These are phyloP conservation scores for Lacerta agilis DNA, from an alignment of 2,797 vertebrate species.

Conservation along the genomic window DNA sequence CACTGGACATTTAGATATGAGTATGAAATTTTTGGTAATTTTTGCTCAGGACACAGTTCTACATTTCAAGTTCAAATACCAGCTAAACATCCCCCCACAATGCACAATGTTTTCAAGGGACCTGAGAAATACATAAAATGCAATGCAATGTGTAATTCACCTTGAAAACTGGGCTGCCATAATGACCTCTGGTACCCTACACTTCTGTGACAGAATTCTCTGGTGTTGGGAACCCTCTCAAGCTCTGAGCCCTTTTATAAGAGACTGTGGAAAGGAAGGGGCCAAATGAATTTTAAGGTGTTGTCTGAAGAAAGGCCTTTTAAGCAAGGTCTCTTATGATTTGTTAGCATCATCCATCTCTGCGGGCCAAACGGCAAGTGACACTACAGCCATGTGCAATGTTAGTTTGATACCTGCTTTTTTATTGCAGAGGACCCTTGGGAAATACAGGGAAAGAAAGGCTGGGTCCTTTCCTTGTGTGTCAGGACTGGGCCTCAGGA, in stretches of 20 bases:
- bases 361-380: background rate
- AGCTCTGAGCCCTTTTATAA: no score
- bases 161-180: background rate
- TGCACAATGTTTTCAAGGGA: background rate
- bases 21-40: background rate
- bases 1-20: background rate
- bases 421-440: background rate
- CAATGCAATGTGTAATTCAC: background rate
- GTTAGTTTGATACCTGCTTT: background rate
- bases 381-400: background rate
- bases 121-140: background rate
- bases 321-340: no score
- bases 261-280: no score
- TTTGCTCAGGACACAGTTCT: background rate
- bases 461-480: background rate
- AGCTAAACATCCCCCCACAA: background rate
- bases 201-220: background rate
- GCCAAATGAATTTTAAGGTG: no score
- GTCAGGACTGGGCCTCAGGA: no score
- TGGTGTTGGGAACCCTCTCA: background rate
- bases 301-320: background rate
- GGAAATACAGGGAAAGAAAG: background rate
- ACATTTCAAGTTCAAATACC: background rate
- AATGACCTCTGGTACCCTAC: background rate
- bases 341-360: no score